Conservation (phyloP, 2,888 invertebrate genomes). For the Melanostoma mellinum region DNA sequence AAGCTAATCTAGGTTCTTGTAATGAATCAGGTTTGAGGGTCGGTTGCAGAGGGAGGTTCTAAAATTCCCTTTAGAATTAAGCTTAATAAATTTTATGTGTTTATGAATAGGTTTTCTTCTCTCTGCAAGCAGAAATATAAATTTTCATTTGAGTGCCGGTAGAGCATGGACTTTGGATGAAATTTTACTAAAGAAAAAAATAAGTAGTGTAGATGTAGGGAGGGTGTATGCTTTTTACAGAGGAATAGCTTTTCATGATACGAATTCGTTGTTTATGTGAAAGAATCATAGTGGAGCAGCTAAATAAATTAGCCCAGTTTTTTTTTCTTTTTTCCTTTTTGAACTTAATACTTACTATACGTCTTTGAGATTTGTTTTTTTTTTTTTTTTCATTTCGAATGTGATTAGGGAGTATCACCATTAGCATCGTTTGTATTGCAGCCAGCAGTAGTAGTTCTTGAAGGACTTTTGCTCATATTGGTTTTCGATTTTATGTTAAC, state of each 20-base stretch:
- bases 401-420: too few species aligned
- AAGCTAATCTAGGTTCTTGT: constrained; percentile 63
- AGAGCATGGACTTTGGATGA: constrained; percentile 45
- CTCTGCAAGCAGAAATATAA: constrained; percentile 57
- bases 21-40: constrained; percentile 34
- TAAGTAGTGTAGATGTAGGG: neutral
- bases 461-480: too few species aligned
- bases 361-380: neutral
- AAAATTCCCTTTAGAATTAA: constrained; percentile 64
- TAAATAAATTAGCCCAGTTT: neutral
- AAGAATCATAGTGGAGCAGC: too few species aligned
- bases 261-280: neutral
- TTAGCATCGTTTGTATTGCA: too few species aligned
- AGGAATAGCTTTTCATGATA: neutral
- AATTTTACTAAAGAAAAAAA: constrained; percentile 45
- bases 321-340: neutral
- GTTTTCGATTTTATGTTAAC: too few species aligned
- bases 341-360: neutral
- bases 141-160: constrained; percentile 62
- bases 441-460: too few species aligned
- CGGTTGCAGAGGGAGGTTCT: constrained; percentile 22
- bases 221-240: constrained; percentile 6
- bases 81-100: constrained; percentile 70
- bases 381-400: too few species aligned
- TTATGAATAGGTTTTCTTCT: constrained; percentile 66